A percentile compares a stretch with the other conserved stretches of the same genome.
These are phyloP conservation scores for Corythornis leucogaster DNA, from an alignment of 2,797 vertebrate species.

Conservation along the genomic window DNA sequence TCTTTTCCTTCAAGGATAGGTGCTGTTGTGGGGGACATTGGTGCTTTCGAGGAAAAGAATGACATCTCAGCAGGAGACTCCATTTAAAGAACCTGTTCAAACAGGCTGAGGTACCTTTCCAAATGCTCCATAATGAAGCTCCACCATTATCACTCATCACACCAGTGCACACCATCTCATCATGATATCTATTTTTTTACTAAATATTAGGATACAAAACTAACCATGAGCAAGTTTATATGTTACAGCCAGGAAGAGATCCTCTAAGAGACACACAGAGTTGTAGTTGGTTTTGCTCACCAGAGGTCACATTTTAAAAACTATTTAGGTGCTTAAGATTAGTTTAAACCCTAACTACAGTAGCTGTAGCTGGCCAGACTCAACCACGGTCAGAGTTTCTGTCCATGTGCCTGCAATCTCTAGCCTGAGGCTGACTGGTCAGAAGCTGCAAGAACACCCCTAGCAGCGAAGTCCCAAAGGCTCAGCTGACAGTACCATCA, in stretches of 20 bases:
- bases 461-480: background rate
- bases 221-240: background rate
- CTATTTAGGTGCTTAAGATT: background rate
- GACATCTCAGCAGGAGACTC: background rate
- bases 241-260: background rate
- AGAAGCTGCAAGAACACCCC: background rate
- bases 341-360: background rate
- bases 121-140: background rate
- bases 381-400: background rate
- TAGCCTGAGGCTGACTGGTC: background rate
- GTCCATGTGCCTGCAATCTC: background rate
- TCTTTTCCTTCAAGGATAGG: background rate
- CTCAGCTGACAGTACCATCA: background rate
- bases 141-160: constrained; percentile 14
- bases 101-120: background rate
- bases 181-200: accelerated
- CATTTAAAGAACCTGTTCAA: background rate
- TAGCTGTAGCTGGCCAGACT: background rate
- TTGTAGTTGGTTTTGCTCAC: background rate
- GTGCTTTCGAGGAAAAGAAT: background rate
- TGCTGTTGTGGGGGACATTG: background rate
- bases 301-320: background rate
- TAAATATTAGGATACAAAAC: background rate
- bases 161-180: background rate
- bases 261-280: background rate